Evolutionary conservation across 1,140 invertebrate genomes (phyloP), one percentile per base, ranked within the genome.

Genomic region (Neodiprion lecontei): DNA sequence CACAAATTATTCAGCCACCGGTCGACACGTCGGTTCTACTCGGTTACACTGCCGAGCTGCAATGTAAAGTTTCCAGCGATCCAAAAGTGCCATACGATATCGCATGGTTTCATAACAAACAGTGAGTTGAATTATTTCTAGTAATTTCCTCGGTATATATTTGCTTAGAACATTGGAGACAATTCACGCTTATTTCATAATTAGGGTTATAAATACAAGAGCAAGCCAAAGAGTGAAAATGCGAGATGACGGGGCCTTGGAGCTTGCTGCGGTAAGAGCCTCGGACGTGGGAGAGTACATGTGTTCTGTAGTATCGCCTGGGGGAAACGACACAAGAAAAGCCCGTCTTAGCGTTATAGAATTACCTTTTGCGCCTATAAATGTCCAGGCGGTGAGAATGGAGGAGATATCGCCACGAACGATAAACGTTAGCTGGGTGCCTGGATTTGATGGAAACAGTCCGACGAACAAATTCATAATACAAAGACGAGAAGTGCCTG

Each of bases 381-480:
- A 96, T 81, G 95, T 97, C 1, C 90, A 91, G 78, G 97, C 97
- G 1, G 85, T 89, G 68, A 90, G 96, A 14, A 79, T 95, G 7
- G 88, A 90, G 48, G 74, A 50, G 83, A 92, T 83, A 84, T 91
- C 76, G 79, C 90, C 40, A 80, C 90, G 68, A 21, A 85, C 92
- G 12, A 96, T 99, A 50, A 97, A 98, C 85, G 92, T 99, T 1
- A 94, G 93, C 12, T 99, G 98, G 98, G 94, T 95, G 9, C 94
- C 96, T 0, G 96, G 96, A 11, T 99, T 99, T 88, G 96, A 99
- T 89, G 98, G 98, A 65, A 99, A 99, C 84, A 98, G 96, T 84
- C 96, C 96, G 1, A 96, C 98, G 69, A 92, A 95, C 74, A 97
- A 98, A 83, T 99, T 95, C 86, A 96, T 98, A 76, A 91, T 99